Base-by-base conservation (phyloP, 2,113 vertebrate species). In the Lophochroa leadbeateri region DNA sequence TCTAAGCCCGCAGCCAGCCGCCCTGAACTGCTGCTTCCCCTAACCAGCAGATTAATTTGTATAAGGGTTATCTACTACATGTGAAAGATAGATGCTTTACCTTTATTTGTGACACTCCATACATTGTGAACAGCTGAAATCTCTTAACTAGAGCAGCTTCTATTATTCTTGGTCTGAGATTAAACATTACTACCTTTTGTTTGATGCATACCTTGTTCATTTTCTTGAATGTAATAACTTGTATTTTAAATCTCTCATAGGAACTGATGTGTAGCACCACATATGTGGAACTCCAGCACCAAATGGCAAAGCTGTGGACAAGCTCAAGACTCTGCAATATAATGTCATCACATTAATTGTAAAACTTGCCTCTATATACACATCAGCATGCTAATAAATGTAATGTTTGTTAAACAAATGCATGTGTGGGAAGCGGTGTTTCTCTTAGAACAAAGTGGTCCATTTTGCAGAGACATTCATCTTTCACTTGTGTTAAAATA, bases 351-450 rank as follows among this genome's bases (percentile, higher is more conserved):
- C 21, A 6, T 71, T 49, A 74, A 33, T 64, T 78, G 33, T 50
- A 74, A 50, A 75, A 39, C 50, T 80, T 91, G 53, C 35, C 88
- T 50, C 55, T 72, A n/a, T 69, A 8, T 83, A 82, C 93, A 90
- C 92, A 84, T 72, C 82, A 79, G 35, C 14, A 16, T 94, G 77
- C 37, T 78, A 98, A 98, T 98, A 98, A 98, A 98, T 41, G 27
- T 50, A 43, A 64, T 25, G 75, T 74, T 53, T 93, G 85, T 53
- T 78, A 64, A 89, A 64, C 12, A 58, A 46, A 64, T 7, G 11
- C 74, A 71, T 33, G 52, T 79, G 24, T 88, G 72, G 29, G 31
- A 69, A 46, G 39, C 49, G 24, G 17, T 65, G 23, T 79, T 93
- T 44, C 35, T 90, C 41, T 82, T 52, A 55, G 83, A 92, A 57